phyloP scores from a whole-genome alignment of 1,140 invertebrate species.

The Zaprionus kolodkinae region DNA sequence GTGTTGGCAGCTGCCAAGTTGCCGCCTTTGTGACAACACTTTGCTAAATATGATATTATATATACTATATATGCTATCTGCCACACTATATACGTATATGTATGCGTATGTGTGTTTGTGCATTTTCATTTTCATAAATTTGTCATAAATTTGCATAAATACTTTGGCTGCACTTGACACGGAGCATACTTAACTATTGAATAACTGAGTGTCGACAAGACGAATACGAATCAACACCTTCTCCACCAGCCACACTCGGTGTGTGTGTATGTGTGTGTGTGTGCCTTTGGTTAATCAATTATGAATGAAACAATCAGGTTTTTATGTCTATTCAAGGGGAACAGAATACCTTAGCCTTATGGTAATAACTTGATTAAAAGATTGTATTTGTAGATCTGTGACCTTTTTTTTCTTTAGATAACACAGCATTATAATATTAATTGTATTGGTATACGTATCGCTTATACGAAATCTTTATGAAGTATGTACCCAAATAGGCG shows the following conservation, averaged over 20 bases:
- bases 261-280: not conserved
- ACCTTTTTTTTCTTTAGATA: not conserved
- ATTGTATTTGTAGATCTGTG: not conserved
- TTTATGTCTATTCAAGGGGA: not conserved
- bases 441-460: not conserved
- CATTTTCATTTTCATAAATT: slow-evolving; percentile 75
- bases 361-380: not conserved
- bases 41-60: slow-evolving; percentile 31
- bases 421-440: not conserved
- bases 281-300: not conserved
- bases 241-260: not conserved
- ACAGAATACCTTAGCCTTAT: not conserved
- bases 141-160: slow-evolving; percentile 71
- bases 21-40: slow-evolving; percentile 72
- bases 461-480: too few species aligned
- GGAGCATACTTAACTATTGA: slow-evolving; percentile 14
- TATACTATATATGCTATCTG: slow-evolving; percentile 4
- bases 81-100: not conserved
- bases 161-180: slow-evolving; percentile 27
- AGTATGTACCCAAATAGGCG: too few species aligned
- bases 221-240: slow-evolving; percentile 8
- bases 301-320: not conserved
- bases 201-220: slow-evolving; percentile 9
- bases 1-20: slow-evolving; percentile 76
- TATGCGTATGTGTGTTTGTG: slow-evolving; percentile 14